Evolutionary conservation across 1,140 invertebrate species (phyloP).

Genomic region (Bombus consobrinus): DNA sequence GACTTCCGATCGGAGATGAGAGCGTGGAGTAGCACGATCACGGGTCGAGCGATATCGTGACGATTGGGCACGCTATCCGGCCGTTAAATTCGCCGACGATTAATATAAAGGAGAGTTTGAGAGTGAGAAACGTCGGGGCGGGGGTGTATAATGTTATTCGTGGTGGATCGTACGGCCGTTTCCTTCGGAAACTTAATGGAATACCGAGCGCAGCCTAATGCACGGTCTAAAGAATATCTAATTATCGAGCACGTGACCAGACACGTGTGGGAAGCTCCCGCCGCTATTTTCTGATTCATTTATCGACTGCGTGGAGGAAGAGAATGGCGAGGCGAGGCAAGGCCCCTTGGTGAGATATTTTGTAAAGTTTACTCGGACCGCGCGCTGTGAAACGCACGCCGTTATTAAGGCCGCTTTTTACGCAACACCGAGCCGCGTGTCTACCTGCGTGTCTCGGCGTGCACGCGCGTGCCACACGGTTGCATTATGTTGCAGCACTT

Average conservation of each 20-base stretch:
- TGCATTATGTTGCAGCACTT: constrained; percentile 60
- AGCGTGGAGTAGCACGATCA: not conserved
- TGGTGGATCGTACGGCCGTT: constrained; percentile 1
- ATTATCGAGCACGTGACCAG: constrained; percentile 81
- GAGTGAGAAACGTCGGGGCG: constrained; percentile 3
- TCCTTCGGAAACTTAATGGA: constrained; percentile 67
- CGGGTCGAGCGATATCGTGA: constrained; percentile 63
- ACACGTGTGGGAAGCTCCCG: constrained; percentile 80
- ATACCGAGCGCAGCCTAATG: constrained; percentile 73
- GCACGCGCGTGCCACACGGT: constrained; percentile 48
- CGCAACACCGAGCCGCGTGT: constrained; percentile 54
- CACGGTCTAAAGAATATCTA: constrained; percentile 81
- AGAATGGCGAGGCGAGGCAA: constrained; percentile 57
- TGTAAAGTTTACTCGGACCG: constrained; percentile 78
- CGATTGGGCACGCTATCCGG: constrained; percentile 72
- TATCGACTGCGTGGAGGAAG: constrained; percentile 63
- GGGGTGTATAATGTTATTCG: not conserved
- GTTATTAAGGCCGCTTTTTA: constrained; percentile 70
- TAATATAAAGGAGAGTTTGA: constrained; percentile 67
- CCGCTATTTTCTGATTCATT: constrained; percentile 82
- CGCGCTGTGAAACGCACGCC: constrained; percentile 78
- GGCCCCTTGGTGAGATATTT: constrained; percentile 79
- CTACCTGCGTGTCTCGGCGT: constrained; percentile 61
- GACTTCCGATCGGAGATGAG: constrained; percentile 58
- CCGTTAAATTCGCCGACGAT: constrained; percentile 77